These are phyloP conservation scores for Ennomos fuscantarius DNA, from an alignment of 2,888 invertebrate species.

Conservation along the genomic window DNA sequence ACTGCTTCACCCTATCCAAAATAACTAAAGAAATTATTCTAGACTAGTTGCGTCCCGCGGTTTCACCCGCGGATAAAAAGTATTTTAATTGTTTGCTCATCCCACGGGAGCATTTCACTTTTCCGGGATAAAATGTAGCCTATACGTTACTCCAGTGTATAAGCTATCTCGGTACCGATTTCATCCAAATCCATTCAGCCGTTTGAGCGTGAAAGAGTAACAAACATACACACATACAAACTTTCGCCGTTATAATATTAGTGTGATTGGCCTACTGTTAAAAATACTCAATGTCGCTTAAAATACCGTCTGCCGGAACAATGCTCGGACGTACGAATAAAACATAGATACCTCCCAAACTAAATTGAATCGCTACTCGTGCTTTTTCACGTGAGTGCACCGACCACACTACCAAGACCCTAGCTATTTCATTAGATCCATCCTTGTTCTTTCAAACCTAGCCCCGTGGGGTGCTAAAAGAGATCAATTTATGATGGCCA, in stretches of 20 bases:
- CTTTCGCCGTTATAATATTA: too few species aligned
- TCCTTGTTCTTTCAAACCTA: conserved; percentile 34
- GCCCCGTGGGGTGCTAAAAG: conserved; percentile 21
- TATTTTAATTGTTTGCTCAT: too few species aligned
- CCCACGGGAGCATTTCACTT: too few species aligned
- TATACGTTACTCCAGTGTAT: too few species aligned
- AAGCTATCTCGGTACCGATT: too few species aligned
- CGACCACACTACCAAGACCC: conserved; percentile 47
- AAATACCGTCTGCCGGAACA: conserved; percentile 20
- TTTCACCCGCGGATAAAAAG: too few species aligned
- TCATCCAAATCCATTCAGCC: too few species aligned
- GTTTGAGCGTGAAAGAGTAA: too few species aligned
- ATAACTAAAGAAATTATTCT: conserved; percentile 14
- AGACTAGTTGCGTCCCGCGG: too few species aligned
- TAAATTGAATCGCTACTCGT: conserved; percentile 58
- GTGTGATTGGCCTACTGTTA: conserved; percentile 17
- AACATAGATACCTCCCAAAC: conserved; percentile 56
- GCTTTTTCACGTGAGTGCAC: conserved; percentile 51
- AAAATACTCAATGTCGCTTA: conserved; percentile 26
- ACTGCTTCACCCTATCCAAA: background rate
- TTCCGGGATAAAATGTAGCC: too few species aligned
- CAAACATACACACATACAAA: too few species aligned
- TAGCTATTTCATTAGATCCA: conserved; percentile 50
- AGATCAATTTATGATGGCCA: conserved; percentile 40
- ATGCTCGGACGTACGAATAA: conserved; percentile 32